Evolutionary conservation across 2,888 invertebrate genomes (phyloP), one percentile per base, ranked within the genome.

Genomic region (Clivina fossor): DNA sequence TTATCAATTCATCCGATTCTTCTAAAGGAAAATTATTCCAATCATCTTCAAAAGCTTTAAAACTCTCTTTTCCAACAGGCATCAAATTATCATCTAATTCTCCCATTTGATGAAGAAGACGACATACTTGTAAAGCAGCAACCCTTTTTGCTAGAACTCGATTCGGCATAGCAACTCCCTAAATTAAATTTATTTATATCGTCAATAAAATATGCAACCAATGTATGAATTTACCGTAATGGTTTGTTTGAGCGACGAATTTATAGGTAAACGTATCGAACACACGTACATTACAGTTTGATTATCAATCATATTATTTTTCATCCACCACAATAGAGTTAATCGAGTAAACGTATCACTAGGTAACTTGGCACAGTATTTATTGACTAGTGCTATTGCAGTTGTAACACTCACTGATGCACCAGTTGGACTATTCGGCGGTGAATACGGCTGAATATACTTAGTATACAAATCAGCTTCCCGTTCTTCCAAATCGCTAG

Each of bases 311-410:
- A 63, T 67, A 66, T 69, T 60, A 76, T 68, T 55, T 77, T 69
- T 57, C 62, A 86, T 77, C 65, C 75, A 78, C 86, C 93, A 95
- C 57, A 90, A 81, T 0, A 98, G 95, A 0, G 95, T 93, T 2
- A 99, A 80, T 51, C 94, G 86, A 0, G 99, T 99, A 76, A 99
- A 99, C 0, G 96, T 94, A 73, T 99, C 99, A 63, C 97, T 97
- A 0, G 99, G 99, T 48, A 99, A 80, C 72, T 96, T 95, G 40
- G 93, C 93, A 74, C 99, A 99, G 73, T 99, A 99, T 68, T 94
- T 87, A 75, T 97, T 97, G 19, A 97, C 84, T 49, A 96, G 77
- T n/a, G 89, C 84, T 62, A 97, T 92, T 1, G 96, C 90, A n/a
- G 87, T 82, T 57, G 82, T 80, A 62, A 93, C 77, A 69, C 88